Percentiles rank a stretch among this genome's conserved stretches.
Evolutionary conservation across 2,888 invertebrate genomes (phyloP).

Genomic region (Carabus problematicus): DNA sequence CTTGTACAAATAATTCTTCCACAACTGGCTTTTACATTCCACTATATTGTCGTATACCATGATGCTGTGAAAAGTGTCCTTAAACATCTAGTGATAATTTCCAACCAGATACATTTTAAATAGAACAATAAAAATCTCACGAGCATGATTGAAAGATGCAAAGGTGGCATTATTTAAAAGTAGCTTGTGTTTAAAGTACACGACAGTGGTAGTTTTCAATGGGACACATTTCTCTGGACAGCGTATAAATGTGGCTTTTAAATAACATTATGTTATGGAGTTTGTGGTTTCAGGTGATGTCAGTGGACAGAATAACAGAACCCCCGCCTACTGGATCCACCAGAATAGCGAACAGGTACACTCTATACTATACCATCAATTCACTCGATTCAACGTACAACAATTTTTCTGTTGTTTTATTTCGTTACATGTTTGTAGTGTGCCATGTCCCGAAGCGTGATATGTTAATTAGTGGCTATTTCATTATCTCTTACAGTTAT

Average conservation of each 20-base stretch:
- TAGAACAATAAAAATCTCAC: not conserved
- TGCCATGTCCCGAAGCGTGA: slow-evolving; percentile 5
- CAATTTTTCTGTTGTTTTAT: slow-evolving; percentile 14
- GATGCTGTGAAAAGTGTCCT: not conserved
- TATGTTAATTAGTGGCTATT: slow-evolving; percentile 24
- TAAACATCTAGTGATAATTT: not conserved
- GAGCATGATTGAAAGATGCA: not conserved
- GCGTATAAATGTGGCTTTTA: not conserved
- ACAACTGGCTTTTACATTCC: slow-evolving; percentile 6
- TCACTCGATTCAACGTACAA: slow-evolving; percentile 9
- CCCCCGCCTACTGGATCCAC: slow-evolving; percentile 16
- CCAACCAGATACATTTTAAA: not conserved
- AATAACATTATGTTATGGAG: not conserved
- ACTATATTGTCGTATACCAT: slow-evolving; percentile 7
- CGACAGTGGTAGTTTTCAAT: not conserved
- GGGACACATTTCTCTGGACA: not conserved
- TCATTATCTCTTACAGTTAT: slow-evolving; percentile 10
- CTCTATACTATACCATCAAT: slow-evolving; percentile 16
- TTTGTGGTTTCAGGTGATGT: slow-evolving; percentile 5
- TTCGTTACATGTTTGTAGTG: not conserved
- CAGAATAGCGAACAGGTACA: slow-evolving; percentile 24
- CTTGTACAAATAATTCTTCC: slow-evolving; percentile 16
- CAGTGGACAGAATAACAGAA: slow-evolving; percentile 28
- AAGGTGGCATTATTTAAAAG: not conserved
- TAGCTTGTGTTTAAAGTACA: not conserved